phyloP scores from a whole-genome alignment of 2,113 vertebrate species.

The Glareola pratincola region DNA sequence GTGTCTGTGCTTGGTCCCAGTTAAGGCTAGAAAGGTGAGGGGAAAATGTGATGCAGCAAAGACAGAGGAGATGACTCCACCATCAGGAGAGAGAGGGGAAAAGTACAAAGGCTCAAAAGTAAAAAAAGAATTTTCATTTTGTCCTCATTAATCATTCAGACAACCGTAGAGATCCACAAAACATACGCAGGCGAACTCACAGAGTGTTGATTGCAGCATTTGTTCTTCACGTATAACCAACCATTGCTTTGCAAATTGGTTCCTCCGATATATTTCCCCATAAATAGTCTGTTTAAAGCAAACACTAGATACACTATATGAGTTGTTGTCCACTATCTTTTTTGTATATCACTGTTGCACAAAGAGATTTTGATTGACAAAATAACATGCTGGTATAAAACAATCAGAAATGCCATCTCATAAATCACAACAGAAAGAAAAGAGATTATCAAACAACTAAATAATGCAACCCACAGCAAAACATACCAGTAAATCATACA shows the following conservation, averaged over 20 bases:
- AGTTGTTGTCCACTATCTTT: not conserved
- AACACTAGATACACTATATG: not conserved
- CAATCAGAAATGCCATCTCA: not conserved
- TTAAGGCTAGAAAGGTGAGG: not conserved
- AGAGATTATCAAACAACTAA: constrained; percentile 80
- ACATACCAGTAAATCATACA: constrained; percentile 72
- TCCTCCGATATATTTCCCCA: not conserved
- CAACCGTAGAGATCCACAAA: not conserved
- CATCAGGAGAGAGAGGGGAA: not conserved
- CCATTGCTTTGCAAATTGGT: constrained; percentile 29
- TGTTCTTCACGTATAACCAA: not conserved
- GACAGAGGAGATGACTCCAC: constrained; percentile 12
- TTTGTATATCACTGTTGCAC: not conserved
- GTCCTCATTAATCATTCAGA: not conserved
- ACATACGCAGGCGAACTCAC: not conserved
- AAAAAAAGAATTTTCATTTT: constrained; percentile 17
- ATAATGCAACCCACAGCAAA: constrained; percentile 73
- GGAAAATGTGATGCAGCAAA: not conserved
- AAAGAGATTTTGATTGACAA: constrained; percentile 56
- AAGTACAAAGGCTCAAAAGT: not conserved
- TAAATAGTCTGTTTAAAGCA: constrained; percentile 38
- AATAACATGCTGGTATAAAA: constrained; percentile 37
- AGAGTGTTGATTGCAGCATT: not conserved
- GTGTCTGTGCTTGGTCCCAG: not conserved
- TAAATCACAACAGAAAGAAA: constrained; percentile 65